A percentile compares a stretch with the other conserved stretches of the same genome.
phyloP scores from a whole-genome alignment of 2,888 invertebrate genomes.

The Morinoia aosen region DNA sequence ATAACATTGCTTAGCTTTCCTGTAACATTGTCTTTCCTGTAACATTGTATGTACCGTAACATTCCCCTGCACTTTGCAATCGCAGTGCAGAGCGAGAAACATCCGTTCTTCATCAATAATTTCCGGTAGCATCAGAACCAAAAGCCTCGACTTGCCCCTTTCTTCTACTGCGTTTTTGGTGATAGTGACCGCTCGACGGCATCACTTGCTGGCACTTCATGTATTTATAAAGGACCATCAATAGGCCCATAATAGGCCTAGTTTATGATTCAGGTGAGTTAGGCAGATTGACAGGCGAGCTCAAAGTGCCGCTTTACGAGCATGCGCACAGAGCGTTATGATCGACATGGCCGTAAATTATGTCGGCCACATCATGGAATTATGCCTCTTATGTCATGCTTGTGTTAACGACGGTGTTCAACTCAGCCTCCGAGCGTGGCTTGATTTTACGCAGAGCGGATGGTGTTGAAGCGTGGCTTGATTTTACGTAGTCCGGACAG shows the following conservation, averaged over 20 bases:
- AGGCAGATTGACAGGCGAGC: constrained; percentile 18
- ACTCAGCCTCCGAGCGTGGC: not conserved
- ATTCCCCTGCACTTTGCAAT: not conserved
- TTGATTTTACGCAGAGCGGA: not conserved
- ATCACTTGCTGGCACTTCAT: not conserved
- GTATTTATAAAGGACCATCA: constrained; percentile 28
- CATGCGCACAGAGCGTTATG: not conserved
- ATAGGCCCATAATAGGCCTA: constrained; percentile 14
- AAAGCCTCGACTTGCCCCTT: not conserved
- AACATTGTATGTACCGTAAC: not conserved
- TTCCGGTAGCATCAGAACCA: not conserved
- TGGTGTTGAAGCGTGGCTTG: not conserved
- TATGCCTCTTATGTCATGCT: not conserved
- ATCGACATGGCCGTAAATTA: constrained; percentile 14
- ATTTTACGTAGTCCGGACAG: too few relatives aligned
- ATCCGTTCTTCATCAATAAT: not conserved
- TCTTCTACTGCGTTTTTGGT: not conserved
- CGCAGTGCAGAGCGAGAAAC: not conserved
- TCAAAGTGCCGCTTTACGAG: not conserved
- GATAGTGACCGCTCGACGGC: not conserved
- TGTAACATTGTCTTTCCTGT: too few relatives aligned
- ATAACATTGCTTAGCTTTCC: too few relatives aligned
- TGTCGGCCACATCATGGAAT: not conserved
- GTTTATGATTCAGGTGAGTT: not conserved
- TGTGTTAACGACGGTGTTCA: not conserved